Evolutionary conservation across 30 jellyfish, hydroid and myxozoan species (phyloP).

Genomic region (Sanderia malayensis): DNA sequence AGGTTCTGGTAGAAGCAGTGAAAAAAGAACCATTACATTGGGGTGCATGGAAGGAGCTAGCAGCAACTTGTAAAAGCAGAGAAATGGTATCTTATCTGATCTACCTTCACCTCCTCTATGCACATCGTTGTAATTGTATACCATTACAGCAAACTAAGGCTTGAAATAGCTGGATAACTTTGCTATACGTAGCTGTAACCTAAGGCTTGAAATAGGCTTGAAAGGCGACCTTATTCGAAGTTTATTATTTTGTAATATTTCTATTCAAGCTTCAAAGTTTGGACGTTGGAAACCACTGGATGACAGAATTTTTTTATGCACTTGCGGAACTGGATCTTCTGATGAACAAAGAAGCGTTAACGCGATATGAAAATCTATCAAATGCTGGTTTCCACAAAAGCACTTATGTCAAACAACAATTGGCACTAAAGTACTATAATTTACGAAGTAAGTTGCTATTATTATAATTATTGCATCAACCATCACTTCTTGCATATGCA

Average conservation of each 20-base stretch:
- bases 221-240: too few species aligned
- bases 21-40: slow-evolving; percentile 88
- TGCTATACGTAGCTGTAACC: too few species aligned
- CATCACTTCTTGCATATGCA: too few species aligned
- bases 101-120: too few species aligned
- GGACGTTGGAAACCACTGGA: slow-evolving; percentile 89
- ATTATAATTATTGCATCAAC: too few species aligned
- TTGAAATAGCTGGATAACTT: too few species aligned
- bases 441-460: slow-evolving; percentile 53
- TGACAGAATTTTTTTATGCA: slow-evolving; percentile 91
- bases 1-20: slow-evolving; percentile 48
- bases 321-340: slow-evolving; percentile 84
- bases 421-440: slow-evolving; percentile 78
- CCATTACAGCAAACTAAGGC: too few species aligned
- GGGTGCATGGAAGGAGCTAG: slow-evolving; percentile 95
- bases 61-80: slow-evolving; percentile 78
- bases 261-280: slow-evolving; percentile 66
- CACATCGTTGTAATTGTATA: too few species aligned
- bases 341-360: slow-evolving; percentile 88
- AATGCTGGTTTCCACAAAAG: slow-evolving; percentile 80
- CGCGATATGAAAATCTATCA: slow-evolving; percentile 64
- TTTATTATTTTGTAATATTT: too few species aligned
- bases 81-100: slow-evolving; percentile 56
- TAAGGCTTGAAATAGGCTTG: too few species aligned
- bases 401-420: slow-evolving; percentile 74